These are phyloP conservation scores for Pseudocheirus occidentalis DNA, from an alignment of 2,797 vertebrate genomes.

Conservation along the genomic window DNA sequence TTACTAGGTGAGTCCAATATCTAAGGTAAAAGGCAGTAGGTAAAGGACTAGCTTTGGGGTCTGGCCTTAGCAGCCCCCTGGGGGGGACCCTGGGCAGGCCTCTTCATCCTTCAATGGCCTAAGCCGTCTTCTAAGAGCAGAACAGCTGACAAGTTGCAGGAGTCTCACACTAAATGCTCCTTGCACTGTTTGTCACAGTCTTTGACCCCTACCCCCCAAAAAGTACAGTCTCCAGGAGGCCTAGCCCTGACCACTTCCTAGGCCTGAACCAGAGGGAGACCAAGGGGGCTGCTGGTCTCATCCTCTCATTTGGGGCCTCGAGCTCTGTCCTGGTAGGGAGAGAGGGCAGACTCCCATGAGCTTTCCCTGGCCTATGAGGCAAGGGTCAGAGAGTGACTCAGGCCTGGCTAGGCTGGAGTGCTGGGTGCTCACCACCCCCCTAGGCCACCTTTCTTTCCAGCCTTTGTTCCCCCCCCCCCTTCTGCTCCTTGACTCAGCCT, in stretches of 20 bases:
- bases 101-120: background rate
- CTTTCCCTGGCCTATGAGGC: constrained; percentile 29
- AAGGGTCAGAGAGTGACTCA: constrained; percentile 8
- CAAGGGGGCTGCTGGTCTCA: background rate
- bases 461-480: constrained; percentile 59
- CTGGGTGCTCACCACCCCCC: background rate
- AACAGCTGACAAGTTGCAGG: background rate
- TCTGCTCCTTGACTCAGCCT: constrained; percentile 68
- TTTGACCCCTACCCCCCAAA: background rate
- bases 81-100: background rate
- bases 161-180: background rate
- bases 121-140: background rate
- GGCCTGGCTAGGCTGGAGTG: background rate
- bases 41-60: background rate
- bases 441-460: constrained; percentile 45
- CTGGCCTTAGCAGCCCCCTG: background rate
- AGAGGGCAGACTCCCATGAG: constrained; percentile 6
- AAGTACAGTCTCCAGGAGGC: background rate
- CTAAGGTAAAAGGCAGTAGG: background rate
- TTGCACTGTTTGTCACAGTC: background rate
- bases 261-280: background rate
- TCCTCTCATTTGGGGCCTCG: background rate
- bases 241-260: background rate
- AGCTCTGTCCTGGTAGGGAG: background rate
- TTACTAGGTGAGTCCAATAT: background rate